Evolutionary conservation across 2,797 vertebrate genomes (phyloP).

Genomic region (Peromyscus melanophrys): DNA sequence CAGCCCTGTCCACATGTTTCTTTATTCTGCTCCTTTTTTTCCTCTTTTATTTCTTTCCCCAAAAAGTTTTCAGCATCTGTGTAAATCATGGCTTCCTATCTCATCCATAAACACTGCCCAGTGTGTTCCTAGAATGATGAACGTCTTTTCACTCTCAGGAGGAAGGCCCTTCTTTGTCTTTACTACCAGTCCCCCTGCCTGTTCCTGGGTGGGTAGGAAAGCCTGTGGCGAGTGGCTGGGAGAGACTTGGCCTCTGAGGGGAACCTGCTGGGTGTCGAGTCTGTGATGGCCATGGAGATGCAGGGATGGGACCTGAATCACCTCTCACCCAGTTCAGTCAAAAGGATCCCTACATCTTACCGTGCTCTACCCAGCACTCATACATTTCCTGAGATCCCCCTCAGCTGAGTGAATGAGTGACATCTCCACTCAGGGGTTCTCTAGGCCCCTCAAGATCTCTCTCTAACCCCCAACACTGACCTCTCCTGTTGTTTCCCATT

Average conservation of each 20-base stretch:
- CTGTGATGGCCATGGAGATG: not conserved
- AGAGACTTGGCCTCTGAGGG: not conserved
- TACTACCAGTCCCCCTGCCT: not conserved
- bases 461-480: not conserved
- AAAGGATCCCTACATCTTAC: not conserved
- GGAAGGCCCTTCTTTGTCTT: not conserved
- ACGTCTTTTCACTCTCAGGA: constrained; percentile 4
- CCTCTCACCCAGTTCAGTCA: not conserved
- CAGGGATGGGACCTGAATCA: not conserved
- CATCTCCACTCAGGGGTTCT: not conserved
- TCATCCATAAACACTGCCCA: not conserved
- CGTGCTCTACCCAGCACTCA: not conserved
- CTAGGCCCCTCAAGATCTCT: constrained; percentile 3
- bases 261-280: not conserved
- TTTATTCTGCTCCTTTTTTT: not conserved
- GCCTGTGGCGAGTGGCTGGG: not conserved
- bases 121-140: constrained; percentile 20
- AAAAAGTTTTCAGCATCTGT: not conserved
- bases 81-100: not conserved
- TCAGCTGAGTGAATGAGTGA: not conserved
- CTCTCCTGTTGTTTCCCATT: not conserved
- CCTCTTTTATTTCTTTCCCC: not conserved
- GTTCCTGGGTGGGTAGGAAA: not conserved
- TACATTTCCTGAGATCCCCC: not conserved
- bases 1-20: not conserved